Evolutionary conservation across 2,113 vertebrate species (phyloP), one percentile per base, ranked within the genome.

Genomic region (Etheostoma spectabile): DNA sequence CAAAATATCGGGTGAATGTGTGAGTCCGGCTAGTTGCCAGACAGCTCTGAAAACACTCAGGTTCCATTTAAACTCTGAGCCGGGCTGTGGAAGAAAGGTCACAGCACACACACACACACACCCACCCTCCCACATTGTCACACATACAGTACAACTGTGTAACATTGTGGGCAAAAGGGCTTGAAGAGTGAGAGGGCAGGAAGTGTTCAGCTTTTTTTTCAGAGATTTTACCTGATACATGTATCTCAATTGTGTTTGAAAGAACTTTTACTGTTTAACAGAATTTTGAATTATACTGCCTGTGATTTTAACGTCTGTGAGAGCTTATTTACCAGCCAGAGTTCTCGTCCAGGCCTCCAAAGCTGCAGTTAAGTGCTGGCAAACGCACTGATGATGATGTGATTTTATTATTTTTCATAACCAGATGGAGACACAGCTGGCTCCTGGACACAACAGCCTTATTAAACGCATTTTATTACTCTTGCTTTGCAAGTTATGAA

Each of bases 401-500:
- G 51, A 77, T 79, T 69, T 74, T 38, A 1, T 11, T 61, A n/a
- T 74, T 60, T 77, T 80, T 68, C 19, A 63, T 24, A 62, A 76
- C n/a, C 85, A 92, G 85, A 87, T 82, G 78, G 83, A 42, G 72
- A 49, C 61, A 59, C 85, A 78, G 68, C 83, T 83, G 85, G 69
- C 33, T 74, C 48, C 76, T 84, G 80, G 80, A 82, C 56, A 66
- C 83, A 73, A 21, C 69, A n/a, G 18, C 66, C 55, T 71, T 57
- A 71, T 83, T 60, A 82, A 86, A 86, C 35, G 61, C 63, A 52
- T 88, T 85, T 80, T 83, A 86, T 61, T 63, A 62, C 77, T 33
- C 52, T 70, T 55, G 61, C 51, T 67, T 77, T 62, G 63, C 49
- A 67, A 79, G 81, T 82, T 63, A 79, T 53, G 33, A 71, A 79